Conservation (phyloP, 2,797 vertebrate genomes). For the Buphagus erythrorhynchus region DNA sequence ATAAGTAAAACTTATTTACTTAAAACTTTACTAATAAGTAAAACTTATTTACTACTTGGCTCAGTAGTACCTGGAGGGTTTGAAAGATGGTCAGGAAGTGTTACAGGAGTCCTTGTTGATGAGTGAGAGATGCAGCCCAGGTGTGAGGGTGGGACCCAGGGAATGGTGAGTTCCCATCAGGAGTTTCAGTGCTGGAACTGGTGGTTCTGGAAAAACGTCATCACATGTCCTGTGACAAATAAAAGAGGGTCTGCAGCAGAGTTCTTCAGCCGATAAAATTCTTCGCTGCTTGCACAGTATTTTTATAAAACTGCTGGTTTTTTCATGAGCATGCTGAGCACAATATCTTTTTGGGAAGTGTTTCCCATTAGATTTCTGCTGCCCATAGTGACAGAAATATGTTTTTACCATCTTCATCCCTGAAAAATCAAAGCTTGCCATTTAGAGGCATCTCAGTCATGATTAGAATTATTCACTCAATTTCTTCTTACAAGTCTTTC, state of each 20-base stretch:
- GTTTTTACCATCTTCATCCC: background rate
- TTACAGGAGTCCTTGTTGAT: fast-evolving
- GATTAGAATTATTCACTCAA: background rate
- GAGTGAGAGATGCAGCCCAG: background rate
- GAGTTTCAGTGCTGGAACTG: background rate
- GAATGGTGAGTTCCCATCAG: fast-evolving
- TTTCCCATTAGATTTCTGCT: background rate
- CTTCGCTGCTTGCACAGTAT: background rate
- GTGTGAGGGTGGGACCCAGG: background rate
- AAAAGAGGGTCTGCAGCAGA: background rate
- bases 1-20: too few species aligned
- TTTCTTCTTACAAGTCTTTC: background rate
- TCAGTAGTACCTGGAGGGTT: background rate
- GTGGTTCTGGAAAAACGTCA: fast-evolving
- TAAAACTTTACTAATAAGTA: too few species aligned
- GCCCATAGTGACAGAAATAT: background rate
- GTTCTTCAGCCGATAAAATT: background rate
- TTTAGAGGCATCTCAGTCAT: background rate
- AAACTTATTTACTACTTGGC: too few species aligned
- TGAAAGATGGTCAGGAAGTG: background rate
- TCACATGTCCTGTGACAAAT: background rate
- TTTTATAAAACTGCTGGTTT: background rate
- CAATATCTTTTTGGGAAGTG: background rate
- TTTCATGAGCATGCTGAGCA: background rate
- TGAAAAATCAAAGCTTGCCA: background rate